Percentiles rank a stretch among this genome's conserved stretches.
Conservation (phyloP, 2,113 vertebrate species). For the Hemiprocne comata region DNA sequence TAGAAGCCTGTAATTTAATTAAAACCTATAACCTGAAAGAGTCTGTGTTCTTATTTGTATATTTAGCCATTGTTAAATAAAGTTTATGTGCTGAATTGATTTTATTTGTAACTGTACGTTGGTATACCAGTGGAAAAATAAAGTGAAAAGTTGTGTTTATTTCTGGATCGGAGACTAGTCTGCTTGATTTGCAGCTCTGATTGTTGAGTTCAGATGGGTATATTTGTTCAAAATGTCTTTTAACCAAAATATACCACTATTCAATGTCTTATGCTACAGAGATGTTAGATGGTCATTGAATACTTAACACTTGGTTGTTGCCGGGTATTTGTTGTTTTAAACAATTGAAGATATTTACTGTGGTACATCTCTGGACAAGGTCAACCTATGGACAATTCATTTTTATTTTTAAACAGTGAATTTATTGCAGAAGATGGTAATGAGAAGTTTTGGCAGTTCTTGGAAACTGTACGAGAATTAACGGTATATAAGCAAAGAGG, state of each 20-base stretch:
- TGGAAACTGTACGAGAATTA: constrained; percentile 94
- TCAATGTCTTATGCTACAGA: background rate
- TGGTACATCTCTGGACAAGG: background rate
- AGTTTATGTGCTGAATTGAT: background rate
- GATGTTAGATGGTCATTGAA: background rate
- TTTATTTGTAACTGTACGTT: background rate
- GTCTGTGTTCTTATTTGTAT: background rate
- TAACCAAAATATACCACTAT: background rate
- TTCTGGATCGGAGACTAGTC: background rate
- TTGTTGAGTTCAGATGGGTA: background rate
- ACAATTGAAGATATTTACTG: background rate
- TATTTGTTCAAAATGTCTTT: background rate
- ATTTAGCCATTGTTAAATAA: background rate
- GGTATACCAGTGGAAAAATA: background rate
- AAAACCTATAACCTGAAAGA: background rate
- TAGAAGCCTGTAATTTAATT: background rate
- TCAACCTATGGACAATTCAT: background rate
- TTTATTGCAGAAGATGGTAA: constrained; percentile 95
- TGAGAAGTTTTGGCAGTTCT: constrained; percentile 99
- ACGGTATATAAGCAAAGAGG: constrained; percentile 91
- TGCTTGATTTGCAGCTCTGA: background rate
- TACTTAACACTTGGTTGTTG: background rate
- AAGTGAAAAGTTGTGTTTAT: background rate
- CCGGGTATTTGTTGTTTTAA: background rate
- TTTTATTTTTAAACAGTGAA: constrained; percentile 83